phyloP scores from a whole-genome alignment of 2,888 invertebrate species.

The Trachelus stipa region DNA sequence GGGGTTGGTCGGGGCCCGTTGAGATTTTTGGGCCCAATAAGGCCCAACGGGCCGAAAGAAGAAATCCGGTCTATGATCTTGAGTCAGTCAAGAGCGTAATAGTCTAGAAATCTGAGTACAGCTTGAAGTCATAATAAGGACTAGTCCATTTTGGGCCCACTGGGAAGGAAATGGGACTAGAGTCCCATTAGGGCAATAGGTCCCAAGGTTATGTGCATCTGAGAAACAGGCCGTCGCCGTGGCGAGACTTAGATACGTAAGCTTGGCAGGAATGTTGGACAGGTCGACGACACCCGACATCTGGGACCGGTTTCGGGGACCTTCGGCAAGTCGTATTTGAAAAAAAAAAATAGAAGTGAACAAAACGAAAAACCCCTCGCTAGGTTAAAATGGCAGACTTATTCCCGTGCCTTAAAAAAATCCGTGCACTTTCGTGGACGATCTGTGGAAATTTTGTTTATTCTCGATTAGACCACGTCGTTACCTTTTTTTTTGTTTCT shows the following conservation, averaged over 20 bases:
- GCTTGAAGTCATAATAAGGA: background rate
- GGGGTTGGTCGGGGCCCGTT: background rate
- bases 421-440: background rate
- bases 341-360: background rate
- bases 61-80: background rate
- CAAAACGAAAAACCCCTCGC: background rate
- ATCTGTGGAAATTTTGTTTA: background rate
- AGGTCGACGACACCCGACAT: constrained; percentile 63
- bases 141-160: background rate
- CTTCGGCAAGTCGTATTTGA: constrained; percentile 34
- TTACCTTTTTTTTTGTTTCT: background rate
- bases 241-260: background rate
- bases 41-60: background rate
- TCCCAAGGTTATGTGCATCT: constrained; percentile 1
- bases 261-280: constrained; percentile 60
- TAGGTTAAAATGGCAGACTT: background rate
- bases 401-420: background rate
- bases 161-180: background rate
- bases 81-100: background rate
- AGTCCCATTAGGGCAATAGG: background rate
- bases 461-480: background rate
- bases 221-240: background rate
- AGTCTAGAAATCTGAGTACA: background rate
- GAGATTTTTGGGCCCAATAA: background rate
- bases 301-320: constrained; percentile 62